Base-by-base conservation (phyloP, 2,888 invertebrate species). In the Cyclophora albipunctata region DNA sequence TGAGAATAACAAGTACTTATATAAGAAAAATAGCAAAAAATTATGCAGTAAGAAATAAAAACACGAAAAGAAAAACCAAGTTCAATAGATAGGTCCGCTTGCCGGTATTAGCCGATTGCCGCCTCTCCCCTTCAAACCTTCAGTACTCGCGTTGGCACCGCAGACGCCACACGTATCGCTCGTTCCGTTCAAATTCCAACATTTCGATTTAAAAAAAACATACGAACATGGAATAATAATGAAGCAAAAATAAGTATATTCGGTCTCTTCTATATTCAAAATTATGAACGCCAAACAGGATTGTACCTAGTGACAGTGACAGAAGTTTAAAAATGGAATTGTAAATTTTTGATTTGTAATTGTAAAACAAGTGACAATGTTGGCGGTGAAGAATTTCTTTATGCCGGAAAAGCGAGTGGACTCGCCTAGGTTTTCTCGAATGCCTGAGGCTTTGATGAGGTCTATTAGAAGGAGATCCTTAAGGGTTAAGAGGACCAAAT, bases 341-440 rank as follows among this genome's bases (percentile, higher is more conserved):
- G 51, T 48, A 46, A 51, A 5, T 40, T 45, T 41, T 47, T 20
- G 20, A 43, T 33, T 33, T 42, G 34, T 40, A 46, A 48, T 48
- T 33, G 45, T 45, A 2, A 40, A 46, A n/a, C 35, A 41, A 7
- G 65, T 67, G 60, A 85, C 83, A 67, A 93, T 93, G 92, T 88
- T 92, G 75, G 92, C 93, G 35, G 93, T 93, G 44, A 93, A 93
- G 76, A 94, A 93, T 78, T 94, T 94, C 89, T 92, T 93, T 71
- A 90, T 93, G 82, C 92, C 93, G 58, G 91, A 91, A 60, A 90
- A 90, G 69, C 79, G 88, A 71, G 90, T 91, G 57, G 91, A 91
- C 69, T 84, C 88, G 33, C 90, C 84, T 47, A 85, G 90, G 64
- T 91, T 91, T 69, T 91, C 91, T 52, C 86, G 92, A 63, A 93